These are phyloP conservation scores for Meleagris gallopavo DNA, from an alignment of 2,113 vertebrate genomes.

Conservation along the genomic window DNA sequence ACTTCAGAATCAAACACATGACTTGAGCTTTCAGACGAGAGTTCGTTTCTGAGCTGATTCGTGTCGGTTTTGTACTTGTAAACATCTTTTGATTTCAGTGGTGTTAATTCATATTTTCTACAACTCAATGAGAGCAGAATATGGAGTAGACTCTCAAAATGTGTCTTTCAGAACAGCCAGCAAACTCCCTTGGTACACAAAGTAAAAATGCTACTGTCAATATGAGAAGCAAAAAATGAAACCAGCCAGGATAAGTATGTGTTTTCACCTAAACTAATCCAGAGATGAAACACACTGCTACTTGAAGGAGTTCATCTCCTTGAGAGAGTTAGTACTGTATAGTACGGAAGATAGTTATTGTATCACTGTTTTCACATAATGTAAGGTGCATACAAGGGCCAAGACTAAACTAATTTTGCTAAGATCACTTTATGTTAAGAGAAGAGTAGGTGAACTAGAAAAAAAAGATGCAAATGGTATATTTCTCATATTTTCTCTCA, in stretches of 20 bases:
- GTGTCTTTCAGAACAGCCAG: not conserved
- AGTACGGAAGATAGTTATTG: not conserved
- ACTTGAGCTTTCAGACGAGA: slow-evolving; percentile 36
- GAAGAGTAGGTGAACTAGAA: not conserved
- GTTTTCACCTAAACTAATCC: not conserved
- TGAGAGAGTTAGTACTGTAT: not conserved
- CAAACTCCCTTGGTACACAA: not conserved
- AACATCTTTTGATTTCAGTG: slow-evolving; percentile 48
- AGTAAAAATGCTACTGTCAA: slow-evolving; percentile 3
- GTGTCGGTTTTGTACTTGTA: slow-evolving; percentile 20
- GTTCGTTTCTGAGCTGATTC: slow-evolving; percentile 41
- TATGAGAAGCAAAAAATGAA: slow-evolving; percentile 10
- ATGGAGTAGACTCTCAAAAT: not conserved
- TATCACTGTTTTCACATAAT: not conserved
- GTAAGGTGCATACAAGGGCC: not conserved
- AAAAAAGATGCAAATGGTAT: not conserved
- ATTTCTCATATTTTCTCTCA: not conserved
- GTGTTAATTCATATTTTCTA: slow-evolving; percentile 24
- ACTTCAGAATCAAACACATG: slow-evolving; percentile 29
- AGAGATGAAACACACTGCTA: not conserved
- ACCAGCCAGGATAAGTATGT: not conserved
- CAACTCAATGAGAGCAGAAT: slow-evolving; percentile 4
- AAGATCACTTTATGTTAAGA: not conserved
- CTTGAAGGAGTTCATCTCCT: not conserved
- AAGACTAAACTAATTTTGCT: not conserved